Evolutionary conservation across 2,797 vertebrate species (phyloP).

Genomic region (Morelia viridis): DNA sequence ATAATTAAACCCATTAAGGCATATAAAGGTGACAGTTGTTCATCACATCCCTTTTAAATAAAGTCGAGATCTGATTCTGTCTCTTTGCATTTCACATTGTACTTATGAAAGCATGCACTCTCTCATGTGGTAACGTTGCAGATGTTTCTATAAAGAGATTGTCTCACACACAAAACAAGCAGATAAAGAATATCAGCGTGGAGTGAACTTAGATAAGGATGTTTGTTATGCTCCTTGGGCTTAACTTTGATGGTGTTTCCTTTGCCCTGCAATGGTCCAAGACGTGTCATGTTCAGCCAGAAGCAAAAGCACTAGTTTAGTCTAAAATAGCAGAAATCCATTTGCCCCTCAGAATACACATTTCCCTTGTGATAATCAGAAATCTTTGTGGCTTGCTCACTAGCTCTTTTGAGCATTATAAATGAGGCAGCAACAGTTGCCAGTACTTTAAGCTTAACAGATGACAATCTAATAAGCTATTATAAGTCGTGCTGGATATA

Average conservation of each 20-base stretch:
- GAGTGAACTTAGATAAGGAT: background rate
- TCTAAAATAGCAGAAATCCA: background rate
- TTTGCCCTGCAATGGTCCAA: background rate
- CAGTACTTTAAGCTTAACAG: conserved; percentile 60
- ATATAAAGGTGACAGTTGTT: background rate
- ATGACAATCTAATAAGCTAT: conserved; percentile 63
- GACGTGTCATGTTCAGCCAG: background rate
- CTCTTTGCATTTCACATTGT: background rate
- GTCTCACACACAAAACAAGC: background rate
- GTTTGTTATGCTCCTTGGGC: background rate
- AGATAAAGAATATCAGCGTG: background rate
- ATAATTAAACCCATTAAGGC: background rate
- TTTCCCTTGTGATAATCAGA: conserved; percentile 41
- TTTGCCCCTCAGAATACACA: conserved; percentile 31
- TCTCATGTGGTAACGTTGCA: background rate
- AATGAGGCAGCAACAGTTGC: conserved; percentile 60
- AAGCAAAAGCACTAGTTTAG: background rate
- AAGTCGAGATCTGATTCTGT: background rate
- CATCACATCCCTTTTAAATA: background rate
- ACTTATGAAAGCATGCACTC: background rate
- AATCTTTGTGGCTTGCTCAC: conserved; percentile 54
- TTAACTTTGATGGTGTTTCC: background rate
- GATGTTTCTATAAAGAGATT: background rate
- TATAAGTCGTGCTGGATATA: conserved; percentile 51
- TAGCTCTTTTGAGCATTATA: conserved; percentile 52